Base-by-base conservation (phyloP, 1,140 invertebrate genomes). In the Hermetia illucens region DNA sequence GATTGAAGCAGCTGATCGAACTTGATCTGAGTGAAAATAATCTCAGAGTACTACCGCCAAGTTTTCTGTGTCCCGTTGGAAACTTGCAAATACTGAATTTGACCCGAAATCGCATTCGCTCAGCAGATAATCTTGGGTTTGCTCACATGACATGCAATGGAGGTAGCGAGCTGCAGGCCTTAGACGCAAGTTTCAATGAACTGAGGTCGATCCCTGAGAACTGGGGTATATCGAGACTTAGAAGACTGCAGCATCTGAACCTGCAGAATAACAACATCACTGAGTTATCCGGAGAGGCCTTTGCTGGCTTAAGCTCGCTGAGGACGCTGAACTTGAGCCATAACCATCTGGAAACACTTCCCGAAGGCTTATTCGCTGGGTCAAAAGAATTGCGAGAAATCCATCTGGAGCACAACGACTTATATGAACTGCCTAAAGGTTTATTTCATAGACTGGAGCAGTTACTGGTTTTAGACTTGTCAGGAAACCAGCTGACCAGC, bases 21-120 rank as follows among this genome's bases (percentile, higher is more conserved):
- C 66, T 92, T 40, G 79, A 91, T 64, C 62, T 92, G 44, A 69
- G 76, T 35, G 73, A 82, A 52, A 91, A 87, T 62, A 87, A 89
- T 61, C 73, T 92, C 34, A 69, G 75, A 36, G 68, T 74, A 2
- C 53, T 91, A 44, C 82, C 86, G 2, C 72, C 73, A 10, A 75
- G 74, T 29, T 68, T 79, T 21, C 76, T 89, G 36, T 89, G 85
- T 53, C 70, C 75, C 3, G 62, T 93, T 40, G 69, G 71, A 34
- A 83, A 81, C 50, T 64, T 94, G 5, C 81, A 82, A 50, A 71
- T 75, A 34, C 64, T 94, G 17, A 91, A 93, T 64, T 66, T 90
- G 41, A 88, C 84, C 8, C 68, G 73, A 17, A 90, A 91, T 60
- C 73, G 75, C 47, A 74, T 92, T 42, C 68, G 70, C 32, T 76